These are phyloP conservation scores for Pitta sordida DNA, from an alignment of 2,113 vertebrate species.

Conservation along the genomic window DNA sequence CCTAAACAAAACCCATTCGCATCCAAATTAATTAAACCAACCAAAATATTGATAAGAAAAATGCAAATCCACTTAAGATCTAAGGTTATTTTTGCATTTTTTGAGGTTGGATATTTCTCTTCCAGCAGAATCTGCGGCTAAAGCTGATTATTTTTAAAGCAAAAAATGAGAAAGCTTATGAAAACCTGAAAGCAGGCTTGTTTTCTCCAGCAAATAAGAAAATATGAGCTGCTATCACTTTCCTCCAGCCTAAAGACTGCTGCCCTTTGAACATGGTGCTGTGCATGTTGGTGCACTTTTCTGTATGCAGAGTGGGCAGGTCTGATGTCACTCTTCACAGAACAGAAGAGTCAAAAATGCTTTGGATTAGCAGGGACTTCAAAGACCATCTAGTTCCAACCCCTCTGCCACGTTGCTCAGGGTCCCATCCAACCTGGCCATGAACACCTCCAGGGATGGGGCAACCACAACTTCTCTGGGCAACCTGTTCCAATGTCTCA, in stretches of 20 bases:
- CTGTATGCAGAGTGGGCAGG: neutral
- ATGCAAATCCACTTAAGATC: neutral
- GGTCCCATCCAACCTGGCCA: rapidly evolving
- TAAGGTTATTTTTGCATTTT: neutral
- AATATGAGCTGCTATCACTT: neutral
- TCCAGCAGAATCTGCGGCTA: neutral
- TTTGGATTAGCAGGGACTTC: neutral
- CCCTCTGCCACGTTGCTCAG: neutral
- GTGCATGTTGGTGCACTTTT: rapidly evolving
- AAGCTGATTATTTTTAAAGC: neutral
- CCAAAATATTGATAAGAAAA: neutral
- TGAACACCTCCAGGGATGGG: too few species aligned
- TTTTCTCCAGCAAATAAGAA: neutral
- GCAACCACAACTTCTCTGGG: neutral
- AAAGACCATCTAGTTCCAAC: neutral
- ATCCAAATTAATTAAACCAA: neutral
- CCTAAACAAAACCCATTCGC: neutral
- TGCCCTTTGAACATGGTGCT: neutral
- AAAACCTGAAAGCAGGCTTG: neutral
- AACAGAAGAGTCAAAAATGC: neutral
- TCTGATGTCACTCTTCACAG: neutral
- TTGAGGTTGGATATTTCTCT: neutral
- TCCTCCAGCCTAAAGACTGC: neutral
- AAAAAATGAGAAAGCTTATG: neutral
- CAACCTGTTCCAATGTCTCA: neutral